Evolutionary conservation across 1,140 invertebrate genomes (phyloP), one percentile per base, ranked within the genome.

Genomic region (Acyrthosiphon pisum): DNA sequence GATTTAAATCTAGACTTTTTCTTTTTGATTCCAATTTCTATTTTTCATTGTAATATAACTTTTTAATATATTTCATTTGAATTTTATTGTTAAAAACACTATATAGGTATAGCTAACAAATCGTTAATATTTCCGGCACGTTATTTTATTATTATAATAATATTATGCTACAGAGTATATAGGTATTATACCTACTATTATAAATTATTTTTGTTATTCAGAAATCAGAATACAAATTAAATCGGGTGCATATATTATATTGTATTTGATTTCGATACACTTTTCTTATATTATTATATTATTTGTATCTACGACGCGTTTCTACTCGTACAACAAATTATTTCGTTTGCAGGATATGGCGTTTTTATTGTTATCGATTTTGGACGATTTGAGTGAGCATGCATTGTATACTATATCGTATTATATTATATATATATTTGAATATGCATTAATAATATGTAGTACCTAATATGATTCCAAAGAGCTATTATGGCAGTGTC

Each of bases 311-410:
- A 23, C 30, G n/a, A 76, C 20, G n/a, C 35, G 81, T 83, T 44
- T 84, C 37, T 84, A 41, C 22, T 44, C 23, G 83, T 41, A 41
- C 81, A 83, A 83, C 81, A 83, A 76, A n/a, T 41, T 41, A 83
- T 22, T 83, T 83, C 81, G 35, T 83, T 76, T 20, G 30, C 60
- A 18, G 22, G 41, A 44, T 41, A 84, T 23, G 41, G 83, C 35
- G 35, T 37, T 83, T 37, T 83, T 37, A 83, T 83, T 83, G 76
- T 83, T 83, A 83, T 83, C 83, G 37, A 84, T 84, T 84, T 84
- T 14, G 22, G 83, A 44, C 41, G 83, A 83, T 37, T 83, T 9
- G 20, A 83, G 60, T 76, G n/a, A 76, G 60, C 60, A 76, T 2
- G n/a, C 6, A 44, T 84, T 84, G 23, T 84, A 9, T 30, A 30